Conservation (phyloP, 2,888 invertebrate genomes). For the Teleogryllus oceanicus region DNA sequence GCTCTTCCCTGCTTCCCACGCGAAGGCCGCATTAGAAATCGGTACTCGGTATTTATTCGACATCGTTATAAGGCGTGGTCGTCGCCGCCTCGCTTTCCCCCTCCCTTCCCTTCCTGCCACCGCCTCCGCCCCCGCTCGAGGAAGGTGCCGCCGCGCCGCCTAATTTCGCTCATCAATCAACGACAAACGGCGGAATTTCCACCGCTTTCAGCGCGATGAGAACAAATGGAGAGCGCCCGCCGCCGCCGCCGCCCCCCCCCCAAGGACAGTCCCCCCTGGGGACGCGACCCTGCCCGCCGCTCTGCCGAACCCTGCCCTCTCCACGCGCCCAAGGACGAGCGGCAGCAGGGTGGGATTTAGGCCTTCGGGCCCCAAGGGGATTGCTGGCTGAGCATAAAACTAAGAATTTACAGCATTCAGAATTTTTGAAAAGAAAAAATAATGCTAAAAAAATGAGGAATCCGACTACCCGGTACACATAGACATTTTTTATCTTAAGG, state of each 20-base stretch:
- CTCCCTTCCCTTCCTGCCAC: too few species aligned
- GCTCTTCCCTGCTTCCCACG: neutral
- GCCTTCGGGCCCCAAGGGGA: too few species aligned
- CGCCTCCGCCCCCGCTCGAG: neutral
- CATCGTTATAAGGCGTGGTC: neutral
- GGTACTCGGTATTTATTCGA: neutral
- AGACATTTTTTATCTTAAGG: too few species aligned
- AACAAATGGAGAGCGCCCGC: neutral
- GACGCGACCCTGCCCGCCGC: neutral
- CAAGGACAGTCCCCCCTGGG: neutral
- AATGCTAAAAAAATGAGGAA: too few species aligned
- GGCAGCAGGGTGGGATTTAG: too few species aligned
- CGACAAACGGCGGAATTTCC: neutral
- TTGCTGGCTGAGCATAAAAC: too few species aligned
- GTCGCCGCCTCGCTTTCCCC: neutral
- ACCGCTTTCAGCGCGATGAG: neutral
- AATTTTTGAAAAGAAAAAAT: too few species aligned
- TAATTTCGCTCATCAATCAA: slow-evolving; percentile 18
- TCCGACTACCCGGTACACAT: too few species aligned
- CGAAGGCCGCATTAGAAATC: neutral
- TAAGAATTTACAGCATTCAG: too few species aligned
- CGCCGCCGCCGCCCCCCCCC: neutral
- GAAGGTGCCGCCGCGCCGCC: neutral
- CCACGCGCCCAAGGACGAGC: too few species aligned
- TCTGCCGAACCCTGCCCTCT: too few species aligned